Evolutionary conservation across 35 echinoderm and acorn worm genomes (phyloP), one percentile per base, ranked within the genome.

Genomic region (Stichopus chloronotus): DNA sequence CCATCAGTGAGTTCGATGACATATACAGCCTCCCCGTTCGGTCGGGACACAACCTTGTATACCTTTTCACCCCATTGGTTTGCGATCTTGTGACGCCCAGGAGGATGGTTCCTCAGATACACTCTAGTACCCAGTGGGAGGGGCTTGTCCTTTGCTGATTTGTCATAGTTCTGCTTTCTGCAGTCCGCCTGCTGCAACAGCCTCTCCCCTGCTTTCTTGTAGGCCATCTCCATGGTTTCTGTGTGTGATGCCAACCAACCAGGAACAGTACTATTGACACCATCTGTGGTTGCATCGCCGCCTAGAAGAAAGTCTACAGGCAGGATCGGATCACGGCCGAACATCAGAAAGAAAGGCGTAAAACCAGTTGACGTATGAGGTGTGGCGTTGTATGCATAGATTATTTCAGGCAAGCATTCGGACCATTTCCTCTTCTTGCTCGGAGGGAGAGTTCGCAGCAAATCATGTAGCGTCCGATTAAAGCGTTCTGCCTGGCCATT

Each of bases 311-410:
- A 88, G 16, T 93, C 92, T 9, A 93, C 56, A 12, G 84, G 94
- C 59, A 95, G 65, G 30, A 20, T 87, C 4, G 94, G 90, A 14
- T 95, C 82, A 53, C 94, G 24, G 13, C 94, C 63, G 78, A 95
- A 95, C 90, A 95, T 92, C 57, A 92, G 79, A 21, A 24, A 95
- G 19, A 87, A 92, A 5, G 90, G 87, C 7, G 79, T n/a, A 72
- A 24, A 92, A 17, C 90, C 83, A 5, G 94, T 92, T 19, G 91
- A 92, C 6, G 90, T 43, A 72, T 95, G 94, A 24, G 23, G 30
- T 4, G 94, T 76, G 5, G 91, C 69, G 60, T 95, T 95, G 53
- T 95, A 95, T 0, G 91, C 91, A 93, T 88, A 88, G 52, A 95
- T 23, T 21, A 95, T 52, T 56, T 95, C 90, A 19, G 94, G 63